Evolutionary conservation across 2,113 vertebrate genomes (phyloP), one percentile per base, ranked within the genome.

Genomic region (Leptocoma aspasia): DNA sequence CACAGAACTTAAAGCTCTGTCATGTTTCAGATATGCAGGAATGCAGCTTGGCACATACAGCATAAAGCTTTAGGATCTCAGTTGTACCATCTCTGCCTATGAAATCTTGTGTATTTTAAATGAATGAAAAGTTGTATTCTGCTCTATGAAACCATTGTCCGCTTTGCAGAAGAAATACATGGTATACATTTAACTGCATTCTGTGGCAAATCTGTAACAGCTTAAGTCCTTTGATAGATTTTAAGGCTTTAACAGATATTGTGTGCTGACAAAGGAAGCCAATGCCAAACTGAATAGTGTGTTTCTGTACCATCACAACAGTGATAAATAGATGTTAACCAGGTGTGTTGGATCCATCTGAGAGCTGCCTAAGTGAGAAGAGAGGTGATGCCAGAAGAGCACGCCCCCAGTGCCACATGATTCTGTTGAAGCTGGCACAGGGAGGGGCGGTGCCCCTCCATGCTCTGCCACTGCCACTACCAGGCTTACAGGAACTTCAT

Each of bases 361-460:
- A 90, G 41, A 89, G 22, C 27, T 80, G 61, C 69, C 42, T 72
- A 35, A 49, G 41, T 56, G 41, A 76, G 65, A 52, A 87, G n/a
- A 72, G n/a, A 47, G 27, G 42, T 11, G 54, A 53, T 56, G 41
- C 49, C 56, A 66, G 68, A 64, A 76, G 61, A 6, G 0, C 15
- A n/a, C 42, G 28, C 3, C 8, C 64, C 27, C 30, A 47, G 8
- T 31, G 31, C 24, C 49, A 12, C 10, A 1, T 19, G 37, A 52
- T 65, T 69, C 57, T 68, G 14, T 39, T 31, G 65, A 49, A 82
- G 30, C 28, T 35, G 39, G 47, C 33, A 39, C 27, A n/a, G 45
- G 20, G 60, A 50, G 57, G 37, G 78, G 50, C 0, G 0, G 6
- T 33, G 49, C 23, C 54, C 12, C 31, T 85, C 22, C 26, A 10